Evolutionary conservation across 2,797 vertebrate genomes (phyloP), one percentile per base, ranked within the genome.

Genomic region (Dendrocincla tyrannina): DNA sequence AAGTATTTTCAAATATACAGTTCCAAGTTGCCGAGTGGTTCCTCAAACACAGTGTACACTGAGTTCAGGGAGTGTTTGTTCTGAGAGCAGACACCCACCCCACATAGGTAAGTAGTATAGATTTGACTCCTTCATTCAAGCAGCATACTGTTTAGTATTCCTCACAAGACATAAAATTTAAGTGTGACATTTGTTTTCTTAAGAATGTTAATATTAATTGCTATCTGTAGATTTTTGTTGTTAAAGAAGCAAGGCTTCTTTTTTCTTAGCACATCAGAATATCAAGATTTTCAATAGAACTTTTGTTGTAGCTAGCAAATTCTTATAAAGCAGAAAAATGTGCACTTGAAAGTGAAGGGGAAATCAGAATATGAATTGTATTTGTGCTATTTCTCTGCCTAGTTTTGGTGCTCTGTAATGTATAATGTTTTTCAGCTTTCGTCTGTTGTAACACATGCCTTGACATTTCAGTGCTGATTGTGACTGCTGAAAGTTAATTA

Each of bases 1-100:
- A 91, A 93, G 60, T 90, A 68, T 87, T 91, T 93, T 95, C 86
- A 87, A 93, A 95, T 66, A 77, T 33, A 11, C 53, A 28, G 50
- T 78, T 94, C 74, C 49, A 59, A 90, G 85, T 94, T 91, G 88
- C 77, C 0, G 30, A 90, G 91, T 79, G 58, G 44, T 46, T 95
- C 56, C 89, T 93, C 85, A 83, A 77, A 68, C 58, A 47, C 42
- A 79, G 67, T 66, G 69, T 56, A 63, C 70, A 37, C 76, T 86
- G 82, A 91, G 49, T 88, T 91, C 67, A 64, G 89, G 60, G 74
- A 84, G 16, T 62, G 53, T 56, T 86, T 93, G 52, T 75, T 93
- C 85, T 88, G 63, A 86, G 78, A 95, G 76, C 52, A 95, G 82
- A 63, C 19, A 32, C 15, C 32, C 28, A 18, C 3, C 49, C 42